Evolutionary conservation across 2,113 vertebrate genomes (phyloP).

Genomic region (Microtus richardsoni): DNA sequence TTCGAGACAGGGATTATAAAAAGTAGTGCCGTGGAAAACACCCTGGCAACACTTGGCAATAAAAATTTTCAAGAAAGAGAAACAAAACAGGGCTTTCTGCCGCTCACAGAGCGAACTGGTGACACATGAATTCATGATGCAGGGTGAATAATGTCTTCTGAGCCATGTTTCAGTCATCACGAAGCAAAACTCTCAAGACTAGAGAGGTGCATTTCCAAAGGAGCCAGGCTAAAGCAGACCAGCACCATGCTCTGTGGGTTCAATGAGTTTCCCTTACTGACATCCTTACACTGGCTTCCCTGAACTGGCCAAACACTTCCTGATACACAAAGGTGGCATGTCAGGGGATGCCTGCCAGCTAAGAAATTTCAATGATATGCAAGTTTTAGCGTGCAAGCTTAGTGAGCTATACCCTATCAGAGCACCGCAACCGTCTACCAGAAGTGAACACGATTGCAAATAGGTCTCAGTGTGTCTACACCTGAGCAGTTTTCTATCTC

Average conservation of each 20-base stretch:
- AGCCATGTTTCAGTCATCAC: constrained; percentile 22
- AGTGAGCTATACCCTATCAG: neutral
- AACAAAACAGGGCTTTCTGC: neutral
- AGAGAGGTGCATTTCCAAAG: neutral
- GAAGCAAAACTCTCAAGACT: neutral
- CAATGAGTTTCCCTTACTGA: neutral
- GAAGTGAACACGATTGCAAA: neutral
- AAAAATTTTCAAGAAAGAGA: neutral
- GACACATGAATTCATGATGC: neutral
- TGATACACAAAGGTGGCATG: neutral
- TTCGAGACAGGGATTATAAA: neutral
- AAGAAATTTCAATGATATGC: neutral
- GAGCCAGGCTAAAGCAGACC: neutral
- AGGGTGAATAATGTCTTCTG: neutral
- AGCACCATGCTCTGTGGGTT: neutral
- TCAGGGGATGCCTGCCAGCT: neutral
- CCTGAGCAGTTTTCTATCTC: neutral
- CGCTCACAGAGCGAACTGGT: neutral
- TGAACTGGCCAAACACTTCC: neutral
- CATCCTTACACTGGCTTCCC: neutral
- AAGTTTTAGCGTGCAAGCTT: neutral
- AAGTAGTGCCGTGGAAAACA: neutral
- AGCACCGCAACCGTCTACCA: neutral
- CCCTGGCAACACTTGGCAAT: neutral
- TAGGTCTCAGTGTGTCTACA: neutral